A percentile compares a stretch with the other conserved stretches of the same genome.
Conservation (phyloP, 1,140 invertebrate genomes). For the Leptinotarsa lineolata region DNA sequence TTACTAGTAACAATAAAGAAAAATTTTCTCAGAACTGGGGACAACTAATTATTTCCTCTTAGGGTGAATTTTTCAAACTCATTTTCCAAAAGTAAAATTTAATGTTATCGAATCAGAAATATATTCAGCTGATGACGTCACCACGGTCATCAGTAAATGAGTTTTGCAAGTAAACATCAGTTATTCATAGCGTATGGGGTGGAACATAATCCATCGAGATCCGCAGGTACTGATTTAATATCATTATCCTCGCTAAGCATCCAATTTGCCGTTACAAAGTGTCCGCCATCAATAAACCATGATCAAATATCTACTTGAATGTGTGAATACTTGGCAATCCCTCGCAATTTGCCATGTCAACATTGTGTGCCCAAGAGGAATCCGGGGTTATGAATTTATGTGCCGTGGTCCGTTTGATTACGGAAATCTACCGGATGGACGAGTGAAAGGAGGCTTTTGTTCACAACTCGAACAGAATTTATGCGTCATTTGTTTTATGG, state of each 20-base stretch:
- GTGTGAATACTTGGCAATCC: slow-evolving; percentile 18
- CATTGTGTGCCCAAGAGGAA: slow-evolving; percentile 22
- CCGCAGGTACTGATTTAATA: neutral
- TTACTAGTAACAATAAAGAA: too few relatives aligned
- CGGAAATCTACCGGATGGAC: neutral
- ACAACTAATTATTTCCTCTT: too few relatives aligned
- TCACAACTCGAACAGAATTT: too few relatives aligned
- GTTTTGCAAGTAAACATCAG: neutral
- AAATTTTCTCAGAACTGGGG: too few relatives aligned
- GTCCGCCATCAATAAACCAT: slow-evolving; percentile 24
- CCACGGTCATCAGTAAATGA: neutral
- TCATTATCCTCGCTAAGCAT: slow-evolving; percentile 16
- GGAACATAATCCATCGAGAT: neutral
- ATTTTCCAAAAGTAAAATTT: too few relatives aligned
- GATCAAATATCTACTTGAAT: slow-evolving; percentile 23
- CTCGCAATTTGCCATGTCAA: slow-evolving; percentile 26
- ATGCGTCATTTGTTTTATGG: too few relatives aligned
- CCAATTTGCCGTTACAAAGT: slow-evolving; percentile 15
- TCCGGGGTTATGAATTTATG: slow-evolving; percentile 14
- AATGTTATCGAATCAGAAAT: too few relatives aligned
- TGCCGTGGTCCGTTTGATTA: neutral
- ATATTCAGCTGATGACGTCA: too few relatives aligned
- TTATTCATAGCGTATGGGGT: neutral
- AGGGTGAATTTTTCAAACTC: too few relatives aligned
- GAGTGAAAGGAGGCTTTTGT: neutral